Percentiles rank a stretch among this genome's conserved stretches.
Evolutionary conservation across 1,140 invertebrate genomes (phyloP).

Genomic region (Eurytemora carolleeae): DNA sequence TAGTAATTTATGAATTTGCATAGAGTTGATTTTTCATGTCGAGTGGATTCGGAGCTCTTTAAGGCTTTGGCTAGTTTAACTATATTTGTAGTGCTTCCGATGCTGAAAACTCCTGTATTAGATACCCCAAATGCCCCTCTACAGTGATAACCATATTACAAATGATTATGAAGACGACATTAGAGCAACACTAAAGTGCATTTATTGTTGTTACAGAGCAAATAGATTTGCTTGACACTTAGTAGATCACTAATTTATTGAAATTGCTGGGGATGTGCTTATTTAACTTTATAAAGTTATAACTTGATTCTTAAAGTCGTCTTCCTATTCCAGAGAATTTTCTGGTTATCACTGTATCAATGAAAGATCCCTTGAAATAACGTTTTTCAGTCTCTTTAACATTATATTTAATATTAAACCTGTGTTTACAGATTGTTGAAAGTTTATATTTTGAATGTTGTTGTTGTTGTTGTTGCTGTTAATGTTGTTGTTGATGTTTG

Average conservation of each 20-base stretch:
- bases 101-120: neutral
- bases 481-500: conserved; percentile 2
- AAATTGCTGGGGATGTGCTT: too few species aligned
- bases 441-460: conserved; percentile 1
- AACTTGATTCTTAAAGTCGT: neutral
- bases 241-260: neutral
- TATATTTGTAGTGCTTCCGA: neutral
- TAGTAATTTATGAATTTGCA: neutral
- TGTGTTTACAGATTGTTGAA: neutral
- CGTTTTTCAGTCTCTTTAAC: neutral
- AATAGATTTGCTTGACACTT: too few species aligned
- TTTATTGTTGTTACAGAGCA: too few species aligned
- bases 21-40: neutral
- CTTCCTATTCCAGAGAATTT: neutral
- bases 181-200: too few species aligned
- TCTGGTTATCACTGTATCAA: neutral
- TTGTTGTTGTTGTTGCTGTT: conserved; percentile 1
- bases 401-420: neutral
- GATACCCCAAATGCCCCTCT: neutral
- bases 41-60: neutral
- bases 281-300: too few species aligned
- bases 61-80: neutral
- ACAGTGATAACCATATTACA: too few species aligned
- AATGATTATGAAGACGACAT: too few species aligned
- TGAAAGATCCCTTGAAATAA: conserved; percentile 5